A percentile compares a stretch with the other conserved stretches of the same genome.
phyloP scores from a whole-genome alignment of 2,888 invertebrate species.

The Hirudinaria manillensis region DNA sequence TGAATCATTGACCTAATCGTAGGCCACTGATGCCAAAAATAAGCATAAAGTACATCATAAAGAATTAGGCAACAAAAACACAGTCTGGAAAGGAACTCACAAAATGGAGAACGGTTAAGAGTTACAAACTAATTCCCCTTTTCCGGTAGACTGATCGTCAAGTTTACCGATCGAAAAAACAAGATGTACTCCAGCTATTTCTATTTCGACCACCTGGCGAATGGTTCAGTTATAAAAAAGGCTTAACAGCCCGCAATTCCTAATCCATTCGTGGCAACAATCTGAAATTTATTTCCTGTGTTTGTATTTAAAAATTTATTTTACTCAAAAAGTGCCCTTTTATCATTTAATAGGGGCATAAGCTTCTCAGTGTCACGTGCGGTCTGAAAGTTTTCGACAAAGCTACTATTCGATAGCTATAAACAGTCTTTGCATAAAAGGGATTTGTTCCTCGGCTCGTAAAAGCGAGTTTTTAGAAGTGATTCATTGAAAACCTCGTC shows the following conservation, averaged over 20 bases:
- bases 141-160: neutral
- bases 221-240: neutral
- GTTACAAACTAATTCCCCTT: neutral
- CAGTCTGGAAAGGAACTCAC: neutral
- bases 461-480: too few species aligned
- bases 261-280: too few species aligned
- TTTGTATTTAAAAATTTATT: neutral
- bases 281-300: neutral
- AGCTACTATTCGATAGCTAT: neutral
- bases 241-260: neutral
- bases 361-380: conserved; percentile 3
- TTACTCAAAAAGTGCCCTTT: neutral
- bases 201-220: neutral
- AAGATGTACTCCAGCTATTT: neutral
- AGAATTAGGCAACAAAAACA: conserved; percentile 6
- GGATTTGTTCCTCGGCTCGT: too few species aligned
- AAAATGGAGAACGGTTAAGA: neutral
- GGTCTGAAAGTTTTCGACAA: neutral
- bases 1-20: too few species aligned
- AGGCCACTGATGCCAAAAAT: neutral
- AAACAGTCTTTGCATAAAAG: neutral
- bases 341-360: neutral
- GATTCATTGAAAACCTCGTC: too few species aligned
- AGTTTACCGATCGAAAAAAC: neutral
- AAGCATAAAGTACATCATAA: neutral